Base-by-base conservation (phyloP, 2,888 invertebrate species). In the Philopedon plagiatum region DNA sequence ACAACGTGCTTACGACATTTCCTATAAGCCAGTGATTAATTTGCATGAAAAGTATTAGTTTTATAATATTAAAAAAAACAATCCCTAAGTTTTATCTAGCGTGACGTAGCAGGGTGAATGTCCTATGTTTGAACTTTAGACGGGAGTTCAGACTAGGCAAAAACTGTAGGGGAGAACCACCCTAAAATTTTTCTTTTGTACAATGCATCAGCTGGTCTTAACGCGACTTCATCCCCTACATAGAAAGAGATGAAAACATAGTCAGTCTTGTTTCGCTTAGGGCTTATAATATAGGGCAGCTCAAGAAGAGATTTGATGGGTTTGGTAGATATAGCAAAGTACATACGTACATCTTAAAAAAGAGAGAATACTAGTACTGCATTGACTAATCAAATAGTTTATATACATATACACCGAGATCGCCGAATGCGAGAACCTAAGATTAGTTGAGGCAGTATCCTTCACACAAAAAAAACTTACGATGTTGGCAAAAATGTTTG, bases 181-280 rank as follows among this genome's bases (percentile, higher is more conserved):
- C 74, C 76, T 76, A 65, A 68, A 74, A 69, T 66, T 62, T 67
- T 67, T 67, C 73, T 75, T 79, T 80, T 80, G 78, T 80, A 77
- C 78, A 65, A 49, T 73, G 75, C 75, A 78, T 78, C 79, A 79
- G 80, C 80, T 79, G 80, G 62, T 68, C 51, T 60, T 18, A 56
- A 72, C 21, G 44, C 63, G 62, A 67, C 78, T 78, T 76, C 58
- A 68, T 57, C 73, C 72, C 63, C 57, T 70, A 29, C 58, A 57
- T 34, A 26, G 56, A 37, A 63, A 23, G 41, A 32, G 32, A 57
- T 32, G 3, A 29, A 44, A 34, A 54, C 15, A 63, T 56, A 32
- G 21, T n/a, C 11, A 32, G 21, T n/a, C 11, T 34, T 63, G 34
- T 57, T 63, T 56, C 60, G n/a, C 29, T 29, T 51, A 1, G 21